Conservation (phyloP, 2,113 vertebrate species). For the Scolopax mira region DNA sequence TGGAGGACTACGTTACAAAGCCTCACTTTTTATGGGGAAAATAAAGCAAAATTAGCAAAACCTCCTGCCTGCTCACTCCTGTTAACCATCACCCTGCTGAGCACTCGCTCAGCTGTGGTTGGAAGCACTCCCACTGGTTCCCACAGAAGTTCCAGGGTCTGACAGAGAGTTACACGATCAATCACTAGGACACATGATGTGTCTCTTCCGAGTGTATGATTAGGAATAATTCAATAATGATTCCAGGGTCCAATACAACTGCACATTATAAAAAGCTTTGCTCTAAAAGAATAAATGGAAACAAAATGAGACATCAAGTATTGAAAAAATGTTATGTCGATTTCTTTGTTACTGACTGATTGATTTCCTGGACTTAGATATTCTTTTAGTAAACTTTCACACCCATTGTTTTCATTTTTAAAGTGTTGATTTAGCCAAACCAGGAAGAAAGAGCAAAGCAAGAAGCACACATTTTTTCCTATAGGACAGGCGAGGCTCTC, state of each 20-base stretch:
- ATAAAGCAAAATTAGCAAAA: neutral
- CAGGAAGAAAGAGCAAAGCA: neutral
- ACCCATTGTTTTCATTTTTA: neutral
- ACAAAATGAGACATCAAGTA: neutral
- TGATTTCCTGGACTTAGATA: neutral
- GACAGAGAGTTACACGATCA: neutral
- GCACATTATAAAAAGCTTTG: neutral
- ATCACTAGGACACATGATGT: neutral
- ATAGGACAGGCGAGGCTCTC: neutral
- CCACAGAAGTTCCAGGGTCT: neutral
- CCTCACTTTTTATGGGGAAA: neutral
- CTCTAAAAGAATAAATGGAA: neutral
- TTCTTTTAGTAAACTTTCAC: neutral
- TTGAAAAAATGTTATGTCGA: fast-evolving
- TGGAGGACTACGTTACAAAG: neutral
- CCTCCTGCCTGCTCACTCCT: neutral
- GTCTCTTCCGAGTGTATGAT: neutral
- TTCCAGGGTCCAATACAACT: neutral
- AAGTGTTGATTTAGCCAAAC: neutral
- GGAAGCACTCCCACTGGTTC: neutral
- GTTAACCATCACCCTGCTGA: neutral
- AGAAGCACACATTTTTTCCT: neutral
- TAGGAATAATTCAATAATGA: neutral
- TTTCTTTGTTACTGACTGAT: neutral
- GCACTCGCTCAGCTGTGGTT: neutral